Percentiles rank a stretch among this genome's conserved stretches.
These are phyloP conservation scores for Eristalis arbustorum DNA, from an alignment of 2,888 invertebrate genomes.

Conservation along the genomic window DNA sequence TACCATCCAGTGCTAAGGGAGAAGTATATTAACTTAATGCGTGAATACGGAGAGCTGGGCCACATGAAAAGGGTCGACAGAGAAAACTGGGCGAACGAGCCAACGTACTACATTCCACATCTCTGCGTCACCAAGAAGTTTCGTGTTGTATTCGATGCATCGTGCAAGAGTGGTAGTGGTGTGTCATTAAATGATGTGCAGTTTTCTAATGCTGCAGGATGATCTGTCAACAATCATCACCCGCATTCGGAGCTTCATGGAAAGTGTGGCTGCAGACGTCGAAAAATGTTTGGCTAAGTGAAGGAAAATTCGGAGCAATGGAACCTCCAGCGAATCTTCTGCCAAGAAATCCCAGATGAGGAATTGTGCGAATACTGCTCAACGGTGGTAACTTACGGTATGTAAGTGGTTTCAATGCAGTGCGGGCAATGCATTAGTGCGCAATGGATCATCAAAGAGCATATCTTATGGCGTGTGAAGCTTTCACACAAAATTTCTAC, in stretches of 20 bases:
- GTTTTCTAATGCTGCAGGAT: neutral
- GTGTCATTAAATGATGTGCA: conserved; percentile 12
- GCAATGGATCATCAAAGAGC: neutral
- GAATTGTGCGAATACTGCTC: conserved; percentile 8
- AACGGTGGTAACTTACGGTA: conserved; percentile 34
- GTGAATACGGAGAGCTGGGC: conserved; percentile 7
- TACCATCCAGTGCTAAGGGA: conserved; percentile 1
- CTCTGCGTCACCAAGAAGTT: conserved; percentile 8
- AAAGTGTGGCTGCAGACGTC: neutral
- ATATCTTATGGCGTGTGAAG: neutral
- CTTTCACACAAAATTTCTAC: conserved; percentile 6
- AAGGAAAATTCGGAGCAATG: conserved; percentile 4
- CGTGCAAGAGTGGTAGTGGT: neutral
- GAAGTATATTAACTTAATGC: conserved; percentile 17
- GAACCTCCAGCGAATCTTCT: conserved; percentile 21
- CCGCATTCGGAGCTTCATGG: neutral
- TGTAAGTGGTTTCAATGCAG: conserved; percentile 35
- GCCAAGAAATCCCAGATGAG: neutral
- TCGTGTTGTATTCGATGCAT: neutral
- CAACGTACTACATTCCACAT: conserved; percentile 12
- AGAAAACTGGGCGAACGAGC: neutral
- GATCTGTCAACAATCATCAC: conserved; percentile 1
- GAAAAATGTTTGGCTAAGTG: neutral
- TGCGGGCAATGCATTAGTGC: conserved; percentile 15
- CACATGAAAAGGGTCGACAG: neutral